Conservation (phyloP, 2,113 vertebrate genomes). For the Cercopithecus mona region DNA sequence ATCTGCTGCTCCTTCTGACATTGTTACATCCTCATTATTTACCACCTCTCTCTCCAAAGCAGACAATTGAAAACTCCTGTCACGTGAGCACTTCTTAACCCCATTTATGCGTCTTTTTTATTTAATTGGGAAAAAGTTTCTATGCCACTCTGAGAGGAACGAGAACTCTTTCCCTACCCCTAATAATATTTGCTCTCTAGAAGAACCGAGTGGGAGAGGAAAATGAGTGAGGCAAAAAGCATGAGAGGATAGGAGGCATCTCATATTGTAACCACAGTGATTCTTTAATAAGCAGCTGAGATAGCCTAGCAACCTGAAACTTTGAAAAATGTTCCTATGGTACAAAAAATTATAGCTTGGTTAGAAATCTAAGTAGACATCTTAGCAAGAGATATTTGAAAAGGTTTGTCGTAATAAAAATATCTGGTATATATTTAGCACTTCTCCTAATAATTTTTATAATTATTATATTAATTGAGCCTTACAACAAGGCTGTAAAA, state of each 20-base stretch:
- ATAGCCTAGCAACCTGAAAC: constrained; percentile 3
- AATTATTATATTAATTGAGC: background rate
- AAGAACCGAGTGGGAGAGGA: background rate
- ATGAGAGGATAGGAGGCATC: background rate
- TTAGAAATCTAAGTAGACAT: background rate
- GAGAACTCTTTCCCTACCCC: background rate
- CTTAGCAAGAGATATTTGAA: background rate
- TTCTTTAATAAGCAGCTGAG: background rate
- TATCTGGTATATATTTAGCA: background rate
- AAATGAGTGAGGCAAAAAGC: background rate
- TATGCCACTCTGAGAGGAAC: background rate
- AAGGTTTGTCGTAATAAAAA: background rate
- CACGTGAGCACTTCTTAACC: background rate
- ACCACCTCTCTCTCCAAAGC: background rate
- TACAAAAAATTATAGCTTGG: background rate
- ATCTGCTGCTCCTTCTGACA: background rate
- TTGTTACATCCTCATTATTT: background rate
- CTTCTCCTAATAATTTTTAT: constrained; percentile 28
- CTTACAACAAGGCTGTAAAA: background rate
- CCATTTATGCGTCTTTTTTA: background rate
- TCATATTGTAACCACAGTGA: background rate
- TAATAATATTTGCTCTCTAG: background rate
- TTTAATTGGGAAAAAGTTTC: background rate
- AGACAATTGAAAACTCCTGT: background rate
- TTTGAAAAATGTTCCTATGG: background rate